A percentile compares a stretch with the other conserved stretches of the same genome.
Conservation (phyloP, 2,113 vertebrate genomes). For the Procapra przewalskii region DNA sequence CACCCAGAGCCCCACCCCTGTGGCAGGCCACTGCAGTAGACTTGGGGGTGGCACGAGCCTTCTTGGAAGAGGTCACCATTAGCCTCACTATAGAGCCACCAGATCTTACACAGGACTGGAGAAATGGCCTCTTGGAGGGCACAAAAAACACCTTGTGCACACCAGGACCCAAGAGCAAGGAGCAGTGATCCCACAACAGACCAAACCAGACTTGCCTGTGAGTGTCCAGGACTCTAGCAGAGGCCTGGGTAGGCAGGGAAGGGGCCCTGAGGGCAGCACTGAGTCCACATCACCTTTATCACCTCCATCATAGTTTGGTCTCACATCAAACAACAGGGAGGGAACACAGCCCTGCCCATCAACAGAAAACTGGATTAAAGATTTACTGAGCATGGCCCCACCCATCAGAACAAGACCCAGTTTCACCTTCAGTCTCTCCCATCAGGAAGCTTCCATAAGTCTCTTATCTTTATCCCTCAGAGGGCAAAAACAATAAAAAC, state of each 20-base stretch:
- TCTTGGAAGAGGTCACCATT: not conserved
- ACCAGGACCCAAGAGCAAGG: not conserved
- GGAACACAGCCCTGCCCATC: not conserved
- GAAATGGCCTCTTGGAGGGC: not conserved
- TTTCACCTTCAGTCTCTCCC: not conserved
- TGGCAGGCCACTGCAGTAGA: not conserved
- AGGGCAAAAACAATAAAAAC: not conserved
- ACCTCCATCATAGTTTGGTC: not conserved
- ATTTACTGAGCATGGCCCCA: not conserved
- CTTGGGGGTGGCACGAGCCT: not conserved
- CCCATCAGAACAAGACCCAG: not conserved
- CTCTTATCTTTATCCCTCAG: not conserved
- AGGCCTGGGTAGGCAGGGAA: not conserved
- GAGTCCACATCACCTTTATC: not conserved
- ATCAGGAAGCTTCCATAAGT: not conserved
- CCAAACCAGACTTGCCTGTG: not conserved
- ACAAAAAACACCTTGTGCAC: not conserved
- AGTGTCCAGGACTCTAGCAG: not conserved
- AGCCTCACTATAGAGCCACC: not conserved
- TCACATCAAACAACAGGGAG: not conserved
- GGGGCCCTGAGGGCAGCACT: not conserved
- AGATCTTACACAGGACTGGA: not conserved
- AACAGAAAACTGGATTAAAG: not conserved
- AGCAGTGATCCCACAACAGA: not conserved
- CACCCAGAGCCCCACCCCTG: not conserved